Evolutionary conservation across 2,113 vertebrate species (phyloP).

Genomic region (Hyla sarda): DNA sequence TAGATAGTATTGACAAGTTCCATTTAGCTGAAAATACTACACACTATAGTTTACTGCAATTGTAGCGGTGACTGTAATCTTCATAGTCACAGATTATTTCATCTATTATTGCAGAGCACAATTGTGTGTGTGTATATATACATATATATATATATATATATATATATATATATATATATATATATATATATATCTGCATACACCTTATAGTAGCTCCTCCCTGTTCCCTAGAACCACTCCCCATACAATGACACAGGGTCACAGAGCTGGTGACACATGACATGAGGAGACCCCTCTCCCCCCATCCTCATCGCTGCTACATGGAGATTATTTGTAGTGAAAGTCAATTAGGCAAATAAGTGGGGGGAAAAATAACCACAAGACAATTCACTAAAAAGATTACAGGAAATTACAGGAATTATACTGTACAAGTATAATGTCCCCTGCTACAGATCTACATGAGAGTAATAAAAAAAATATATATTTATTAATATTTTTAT

Average conservation of each 20-base stretch:
- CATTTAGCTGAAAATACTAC: too few relatives aligned
- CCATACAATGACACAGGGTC: constrained; percentile 10
- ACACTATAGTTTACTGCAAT: too few relatives aligned
- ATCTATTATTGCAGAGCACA: too few relatives aligned
- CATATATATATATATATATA: too few relatives aligned
- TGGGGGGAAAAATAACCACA: too few relatives aligned
- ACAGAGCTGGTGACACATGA: neutral
- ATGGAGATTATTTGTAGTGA: neutral
- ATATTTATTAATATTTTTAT: neutral
- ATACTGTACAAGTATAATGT: neutral
- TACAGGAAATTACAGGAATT: neutral
- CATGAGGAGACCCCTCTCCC: neutral
- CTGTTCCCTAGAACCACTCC: neutral
- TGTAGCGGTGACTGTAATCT: too few relatives aligned
- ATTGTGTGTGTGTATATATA: too few relatives aligned
- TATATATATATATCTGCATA: neutral
- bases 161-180: neutral
- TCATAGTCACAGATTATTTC: too few relatives aligned
- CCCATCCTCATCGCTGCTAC: too few relatives aligned
- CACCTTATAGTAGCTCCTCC: neutral
- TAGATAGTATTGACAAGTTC: too few relatives aligned
- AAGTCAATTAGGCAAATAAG: neutral
- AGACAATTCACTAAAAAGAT: too few relatives aligned
- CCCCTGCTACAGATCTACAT: neutral
- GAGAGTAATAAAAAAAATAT: too few relatives aligned